Evolutionary conservation across 2,797 vertebrate genomes (phyloP), one percentile per base, ranked within the genome.

Genomic region (Hapalemur alaotrensis): DNA sequence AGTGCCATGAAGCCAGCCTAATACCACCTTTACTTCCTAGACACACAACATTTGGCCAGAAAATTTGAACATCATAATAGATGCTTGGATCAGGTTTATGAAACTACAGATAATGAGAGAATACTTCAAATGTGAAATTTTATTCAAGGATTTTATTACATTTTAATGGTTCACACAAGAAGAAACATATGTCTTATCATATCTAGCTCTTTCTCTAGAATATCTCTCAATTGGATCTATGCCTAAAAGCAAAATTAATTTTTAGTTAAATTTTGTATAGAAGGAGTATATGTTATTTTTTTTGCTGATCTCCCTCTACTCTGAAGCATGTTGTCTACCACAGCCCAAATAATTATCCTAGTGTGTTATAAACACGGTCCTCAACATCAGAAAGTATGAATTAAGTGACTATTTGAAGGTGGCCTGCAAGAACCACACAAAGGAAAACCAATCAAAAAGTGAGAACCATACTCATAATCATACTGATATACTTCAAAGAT

Each of bases 41-140:
- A 48, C 18, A 61, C 13, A 28, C 11, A 25, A 20, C 13, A 30
- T n/a, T 46, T n/a, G 57, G 41, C 13, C 46, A 48, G 57, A 18
- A 95, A 93, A 96, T 57, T 20, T 87, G 79, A 54, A 97, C 59
- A 95, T 81, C 79, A 20, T 95, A 96, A 95, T 14, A 96, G 67
- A 83, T 82, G 59, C 18, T 78, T 38, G 57, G 59, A 86, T 35
- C 43, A 50, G 3, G 32, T 57, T 80, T 32, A 63, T 3, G 25
- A 93, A 91, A 96, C 30, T 18, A 11, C 5, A 38, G 75, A 28
- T 96, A 75, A 97, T 85, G 85, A 90, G 32, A 10, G 2, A 48
- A 94, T 81, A 85, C 95, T 96, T 81, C 57, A 72, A 73, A 80
- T 73, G 7, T 78, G 15, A 94, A 73, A 9, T 65, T 84, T 84